Evolutionary conservation across 2,888 invertebrate genomes (phyloP).

Genomic region (Exephanes ischioxanthus): DNA sequence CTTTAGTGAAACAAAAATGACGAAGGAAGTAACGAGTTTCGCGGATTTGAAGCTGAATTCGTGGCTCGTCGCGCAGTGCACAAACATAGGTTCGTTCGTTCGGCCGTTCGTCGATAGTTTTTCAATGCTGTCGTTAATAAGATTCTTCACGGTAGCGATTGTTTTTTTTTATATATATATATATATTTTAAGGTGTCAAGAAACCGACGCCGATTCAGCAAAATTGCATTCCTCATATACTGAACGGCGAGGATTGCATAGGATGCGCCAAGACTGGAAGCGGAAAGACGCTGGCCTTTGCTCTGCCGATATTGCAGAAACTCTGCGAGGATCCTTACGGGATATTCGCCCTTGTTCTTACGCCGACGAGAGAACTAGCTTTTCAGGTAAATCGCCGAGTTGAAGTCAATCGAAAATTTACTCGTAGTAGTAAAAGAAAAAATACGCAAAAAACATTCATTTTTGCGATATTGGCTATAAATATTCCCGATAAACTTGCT

Average conservation of each 20-base stretch:
- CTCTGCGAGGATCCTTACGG: slow-evolving; percentile 98
- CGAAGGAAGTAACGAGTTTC: slow-evolving; percentile 84
- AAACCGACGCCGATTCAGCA: slow-evolving; percentile 93
- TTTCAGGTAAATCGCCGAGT: slow-evolving; percentile 88
- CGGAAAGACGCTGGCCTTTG: slow-evolving; percentile 99
- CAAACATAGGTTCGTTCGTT: slow-evolving; percentile 87
- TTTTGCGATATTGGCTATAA: too few species aligned
- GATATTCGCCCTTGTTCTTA: slow-evolving; percentile 96
- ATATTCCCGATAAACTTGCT: too few species aligned
- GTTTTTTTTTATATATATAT: slow-evolving; percentile 19
- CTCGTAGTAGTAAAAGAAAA: background rate
- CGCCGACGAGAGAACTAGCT: slow-evolving; percentile 97
- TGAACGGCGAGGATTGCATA: slow-evolving; percentile 94
- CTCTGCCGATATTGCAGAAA: slow-evolving; percentile 96
- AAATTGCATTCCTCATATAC: slow-evolving; percentile 92
- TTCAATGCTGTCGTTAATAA: slow-evolving; percentile 1
- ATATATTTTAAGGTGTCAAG: slow-evolving; percentile 88
- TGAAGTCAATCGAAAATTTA: background rate
- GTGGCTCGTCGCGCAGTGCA: slow-evolving; percentile 91
- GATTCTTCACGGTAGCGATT: slow-evolving; percentile 25
- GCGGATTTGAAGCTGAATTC: slow-evolving; percentile 88
- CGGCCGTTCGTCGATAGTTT: background rate
- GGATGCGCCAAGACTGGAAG: slow-evolving; percentile 99
- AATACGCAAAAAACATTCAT: too few species aligned
- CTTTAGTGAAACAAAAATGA: slow-evolving; percentile 45